A percentile compares a stretch with the other conserved stretches of the same genome.
phyloP scores from a whole-genome alignment of 1,140 invertebrate species.

The Drosophila insularis region DNA sequence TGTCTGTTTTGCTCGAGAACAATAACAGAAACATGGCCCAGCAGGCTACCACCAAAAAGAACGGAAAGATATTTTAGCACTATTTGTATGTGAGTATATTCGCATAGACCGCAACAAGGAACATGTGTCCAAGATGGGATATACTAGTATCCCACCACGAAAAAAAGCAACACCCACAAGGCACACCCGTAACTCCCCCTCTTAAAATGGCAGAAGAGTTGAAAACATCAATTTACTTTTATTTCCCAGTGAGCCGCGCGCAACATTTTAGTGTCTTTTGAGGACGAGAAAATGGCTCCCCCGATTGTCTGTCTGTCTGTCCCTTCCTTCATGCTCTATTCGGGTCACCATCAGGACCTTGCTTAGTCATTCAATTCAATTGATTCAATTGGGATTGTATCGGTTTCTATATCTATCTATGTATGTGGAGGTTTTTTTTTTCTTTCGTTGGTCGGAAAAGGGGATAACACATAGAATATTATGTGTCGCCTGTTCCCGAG shows the following conservation, averaged over 20 bases:
- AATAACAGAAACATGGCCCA: constrained; percentile 17
- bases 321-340: not conserved
- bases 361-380: constrained; percentile 75
- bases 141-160: not conserved
- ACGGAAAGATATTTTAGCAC: constrained; percentile 35
- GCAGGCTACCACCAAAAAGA: constrained; percentile 30
- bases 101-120: constrained; percentile 24
- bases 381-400: constrained; percentile 80
- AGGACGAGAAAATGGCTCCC: constrained; percentile 15
- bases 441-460: not conserved
- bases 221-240: constrained; percentile 77
- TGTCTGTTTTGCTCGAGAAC: constrained; percentile 23
- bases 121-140: constrained; percentile 36
- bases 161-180: not conserved
- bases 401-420: constrained; percentile 25
- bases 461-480: constrained; percentile 2
- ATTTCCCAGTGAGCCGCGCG: constrained; percentile 47
- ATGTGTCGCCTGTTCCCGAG: constrained; percentile 53
- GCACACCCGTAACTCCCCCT: not conserved
- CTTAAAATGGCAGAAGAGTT: constrained; percentile 45
- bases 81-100: not conserved
- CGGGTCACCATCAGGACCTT: constrained; percentile 46
- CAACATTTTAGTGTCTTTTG: constrained; percentile 42
- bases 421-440: not conserved
- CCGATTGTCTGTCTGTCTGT: not conserved